phyloP scores from a whole-genome alignment of 53 echinoderm and acorn worm genomes.

The Apostichopus leukothele region DNA sequence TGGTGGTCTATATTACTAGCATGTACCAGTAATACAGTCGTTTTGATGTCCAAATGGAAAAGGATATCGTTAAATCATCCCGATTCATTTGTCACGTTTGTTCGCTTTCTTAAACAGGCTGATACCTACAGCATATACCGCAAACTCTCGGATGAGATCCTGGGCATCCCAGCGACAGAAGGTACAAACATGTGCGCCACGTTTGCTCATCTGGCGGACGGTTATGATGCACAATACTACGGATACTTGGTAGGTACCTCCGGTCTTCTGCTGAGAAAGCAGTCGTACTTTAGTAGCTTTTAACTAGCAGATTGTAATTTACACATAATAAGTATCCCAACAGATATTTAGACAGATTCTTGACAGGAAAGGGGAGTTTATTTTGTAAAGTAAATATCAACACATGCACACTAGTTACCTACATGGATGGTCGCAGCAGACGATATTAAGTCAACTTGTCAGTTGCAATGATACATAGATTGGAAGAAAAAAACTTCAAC shows the following conservation, averaged over 20 bases:
- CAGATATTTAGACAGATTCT: too few relatives aligned
- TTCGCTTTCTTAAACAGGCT: constrained; percentile 48
- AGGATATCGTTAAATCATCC: background rate
- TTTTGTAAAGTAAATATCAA: too few relatives aligned
- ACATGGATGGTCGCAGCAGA: too few relatives aligned
- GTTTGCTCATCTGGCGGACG: constrained; percentile 95
- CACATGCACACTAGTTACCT: too few relatives aligned
- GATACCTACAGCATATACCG: constrained; percentile 79
- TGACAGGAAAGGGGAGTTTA: too few relatives aligned
- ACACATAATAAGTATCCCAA: too few relatives aligned
- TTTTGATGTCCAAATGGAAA: background rate
- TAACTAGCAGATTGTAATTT: too few relatives aligned
- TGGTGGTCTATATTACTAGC: background rate
- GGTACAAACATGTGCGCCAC: constrained; percentile 99
- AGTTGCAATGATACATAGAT: too few relatives aligned
- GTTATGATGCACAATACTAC: constrained; percentile 99
- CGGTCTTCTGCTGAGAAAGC: too few relatives aligned
- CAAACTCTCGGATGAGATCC: constrained; percentile 71
- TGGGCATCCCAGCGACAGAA: constrained; percentile 91
- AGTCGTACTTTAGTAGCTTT: too few relatives aligned
- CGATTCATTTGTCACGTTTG: background rate
- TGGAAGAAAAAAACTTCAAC: too few relatives aligned
- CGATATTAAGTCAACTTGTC: too few relatives aligned
- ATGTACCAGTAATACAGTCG: background rate
- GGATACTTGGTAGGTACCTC: constrained; percentile 84